Base-by-base conservation (phyloP, 2,113 vertebrate species). In the Pipa parva region DNA sequence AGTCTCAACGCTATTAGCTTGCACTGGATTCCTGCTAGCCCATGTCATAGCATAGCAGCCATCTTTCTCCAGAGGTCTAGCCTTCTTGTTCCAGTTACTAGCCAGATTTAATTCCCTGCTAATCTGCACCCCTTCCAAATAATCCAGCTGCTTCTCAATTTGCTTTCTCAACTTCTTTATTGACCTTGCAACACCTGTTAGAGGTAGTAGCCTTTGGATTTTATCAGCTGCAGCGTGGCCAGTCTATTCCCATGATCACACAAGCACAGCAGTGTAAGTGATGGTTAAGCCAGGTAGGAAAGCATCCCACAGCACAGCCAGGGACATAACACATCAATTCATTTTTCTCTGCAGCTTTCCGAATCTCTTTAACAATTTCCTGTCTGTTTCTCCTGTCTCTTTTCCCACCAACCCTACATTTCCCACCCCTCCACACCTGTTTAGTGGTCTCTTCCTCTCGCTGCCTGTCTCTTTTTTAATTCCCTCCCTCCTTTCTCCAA, bases 121-220 rank as follows among this genome's bases (percentile, higher is more conserved):
- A 51, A 29, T 48, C 7, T 37, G 28, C 31, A 5, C 37, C 31
- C 46, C 24, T 21, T 20, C 27, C 15, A 8, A 55, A 24, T 58
- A 27, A 45, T 28, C 55, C 37, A 24, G 50, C 50, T 20, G 8
- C 66, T 54, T 20, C 52, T 25, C 66, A 70, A 29, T 48, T 56
- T 60, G 49, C 57, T 42, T 13, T 4, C 20, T 51, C 6, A 21
- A 8, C 26, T 9, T 37, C 48, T 59, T 33, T 54, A 15, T 48
- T 22, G 29, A 28, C 49, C 48, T 54, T 61, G 48, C 33, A 33
- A 45, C 57, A 59, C 56, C 49, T 60, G 57, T 27, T 50, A 52
- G 65, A 52, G 65, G 65, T 52, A 60, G 65, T 49, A 45, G 28
- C 15, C 37, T 18, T 11, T 24, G 12, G 11, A 13, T 33, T 3